Evolutionary conservation across 1,140 invertebrate species (phyloP), one percentile per base, ranked within the genome.

Genomic region (Batillaria attramentaria): DNA sequence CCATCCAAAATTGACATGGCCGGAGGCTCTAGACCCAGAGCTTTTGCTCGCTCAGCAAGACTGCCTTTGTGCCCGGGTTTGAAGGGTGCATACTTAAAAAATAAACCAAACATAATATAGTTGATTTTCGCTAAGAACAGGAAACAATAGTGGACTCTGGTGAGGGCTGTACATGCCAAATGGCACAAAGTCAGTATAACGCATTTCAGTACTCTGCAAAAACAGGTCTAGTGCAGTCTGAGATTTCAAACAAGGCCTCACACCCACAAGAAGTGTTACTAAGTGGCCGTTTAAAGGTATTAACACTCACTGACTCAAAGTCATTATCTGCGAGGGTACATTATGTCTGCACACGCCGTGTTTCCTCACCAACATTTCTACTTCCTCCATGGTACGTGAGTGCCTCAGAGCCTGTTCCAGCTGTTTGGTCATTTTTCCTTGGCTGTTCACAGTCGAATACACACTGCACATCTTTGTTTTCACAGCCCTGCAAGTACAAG

Each of bases 1-100:
- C 77, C 83, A 31, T 83, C 78, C 13, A 96, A 86, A 74, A 95
- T 89, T 60, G 89, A 89, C 28, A 93, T 79, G 31, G 95, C 95
- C 83, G 93, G 86, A 35, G 91, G 85, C 86, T 94, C 94, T 77
- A 97, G 91, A 16, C 96, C 96, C 31, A 96, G 85, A 20, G 94
- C 93, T 79, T 94, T 93, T 1, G 96, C 96, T 87, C 94, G 93
- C 80, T 96, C 95, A 39, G 95, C 95, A 68, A 96, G 90, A 39
- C 94, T 94, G 74, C 93, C 90, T 84, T 95, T 96, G 66, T 93
- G 92, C 39, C 93, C 92, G 16, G 93, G 92, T 91, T 97, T 97
- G 81, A 94, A 95, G 31, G 95, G 94, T 2, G 95, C 94, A 93
- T 95, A 95, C 93, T 95, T 79, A 39, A 50, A 20, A n/a, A 79